phyloP scores from a whole-genome alignment of 2,797 vertebrate genomes.

The Malurus leucopterus region DNA sequence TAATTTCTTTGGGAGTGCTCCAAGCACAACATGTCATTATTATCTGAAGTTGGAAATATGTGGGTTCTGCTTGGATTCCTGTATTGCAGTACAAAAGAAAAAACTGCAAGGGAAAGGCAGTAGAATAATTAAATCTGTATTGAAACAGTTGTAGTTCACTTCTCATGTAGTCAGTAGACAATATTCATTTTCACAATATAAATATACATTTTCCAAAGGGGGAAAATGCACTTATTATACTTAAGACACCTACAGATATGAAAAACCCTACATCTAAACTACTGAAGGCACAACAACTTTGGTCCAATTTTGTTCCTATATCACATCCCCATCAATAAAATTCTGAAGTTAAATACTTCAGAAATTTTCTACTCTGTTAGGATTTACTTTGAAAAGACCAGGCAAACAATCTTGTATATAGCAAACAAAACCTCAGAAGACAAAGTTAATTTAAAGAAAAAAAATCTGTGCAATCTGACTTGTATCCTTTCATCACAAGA shows the following conservation, averaged over 20 bases:
- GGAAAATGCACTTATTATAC: conserved; percentile 27
- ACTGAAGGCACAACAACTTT: conserved; percentile 87
- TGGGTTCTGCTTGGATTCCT: conserved; percentile 24
- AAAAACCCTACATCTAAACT: conserved; percentile 61
- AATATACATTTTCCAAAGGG: conserved; percentile 22
- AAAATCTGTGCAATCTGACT: conserved; percentile 39
- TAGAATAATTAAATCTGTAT: conserved; percentile 27
- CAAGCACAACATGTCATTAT: neutral
- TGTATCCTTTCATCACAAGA: conserved; percentile 23
- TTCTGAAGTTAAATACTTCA: conserved; percentile 47
- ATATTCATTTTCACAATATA: conserved; percentile 45
- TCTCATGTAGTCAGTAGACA: conserved; percentile 10
- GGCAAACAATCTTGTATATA: conserved; percentile 31
- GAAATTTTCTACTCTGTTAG: conserved; percentile 27
- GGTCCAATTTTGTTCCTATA: conserved; percentile 73
- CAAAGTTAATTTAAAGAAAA: conserved; percentile 34
- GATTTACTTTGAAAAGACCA: conserved; percentile 59
- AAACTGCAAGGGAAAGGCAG: conserved; percentile 20
- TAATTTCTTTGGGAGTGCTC: conserved; percentile 18
- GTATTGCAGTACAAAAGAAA: neutral
- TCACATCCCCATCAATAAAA: conserved; percentile 31
- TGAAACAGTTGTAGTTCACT: conserved; percentile 32
- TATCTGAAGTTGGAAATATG: neutral
- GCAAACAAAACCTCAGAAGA: conserved; percentile 47
- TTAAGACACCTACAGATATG: conserved; percentile 58